Evolutionary conservation across 2,888 invertebrate species (phyloP).

Genomic region (Notodonta ziczac): DNA sequence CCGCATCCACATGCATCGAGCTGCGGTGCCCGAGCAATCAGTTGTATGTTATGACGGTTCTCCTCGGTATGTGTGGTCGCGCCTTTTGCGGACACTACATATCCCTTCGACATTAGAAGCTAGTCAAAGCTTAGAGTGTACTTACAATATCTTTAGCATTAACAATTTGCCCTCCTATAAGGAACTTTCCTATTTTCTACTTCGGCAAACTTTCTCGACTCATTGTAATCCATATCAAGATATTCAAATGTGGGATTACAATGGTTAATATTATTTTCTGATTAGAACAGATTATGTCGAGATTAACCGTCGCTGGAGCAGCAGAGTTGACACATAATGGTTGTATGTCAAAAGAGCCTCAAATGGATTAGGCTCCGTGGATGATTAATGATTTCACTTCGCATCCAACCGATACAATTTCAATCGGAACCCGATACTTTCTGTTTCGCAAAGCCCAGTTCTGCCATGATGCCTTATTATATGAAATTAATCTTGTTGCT

Average conservation of each 20-base stretch:
- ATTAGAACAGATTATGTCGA: constrained; percentile 2
- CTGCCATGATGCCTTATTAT: neutral
- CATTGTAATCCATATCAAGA: constrained; percentile 7
- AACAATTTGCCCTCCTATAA: neutral
- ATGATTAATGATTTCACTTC: constrained; percentile 7
- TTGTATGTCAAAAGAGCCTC: neutral
- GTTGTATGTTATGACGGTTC: too few relatives aligned
- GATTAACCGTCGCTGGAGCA: neutral
- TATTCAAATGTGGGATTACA: constrained; percentile 5
- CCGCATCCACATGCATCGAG: too few relatives aligned
- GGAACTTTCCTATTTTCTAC: neutral
- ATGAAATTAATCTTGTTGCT: constrained; percentile 3
- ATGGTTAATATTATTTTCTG: constrained; percentile 5
- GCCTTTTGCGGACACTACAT: too few relatives aligned
- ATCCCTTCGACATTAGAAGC: too few relatives aligned
- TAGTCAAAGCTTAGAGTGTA: too few relatives aligned
- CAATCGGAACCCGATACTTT: constrained; percentile 3
- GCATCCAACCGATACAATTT: neutral
- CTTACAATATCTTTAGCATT: too few relatives aligned
- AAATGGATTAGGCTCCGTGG: neutral
- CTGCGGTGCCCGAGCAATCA: too few relatives aligned
- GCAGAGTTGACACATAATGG: neutral
- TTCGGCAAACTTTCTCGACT: neutral
- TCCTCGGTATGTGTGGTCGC: too few relatives aligned
- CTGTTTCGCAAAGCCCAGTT: constrained; percentile 1